A percentile compares a stretch with the other conserved stretches of the same genome.
These are phyloP conservation scores for Caenorhabditis wallacei DNA, from an alignment of 2,888 invertebrate species.

Conservation along the genomic window DNA sequence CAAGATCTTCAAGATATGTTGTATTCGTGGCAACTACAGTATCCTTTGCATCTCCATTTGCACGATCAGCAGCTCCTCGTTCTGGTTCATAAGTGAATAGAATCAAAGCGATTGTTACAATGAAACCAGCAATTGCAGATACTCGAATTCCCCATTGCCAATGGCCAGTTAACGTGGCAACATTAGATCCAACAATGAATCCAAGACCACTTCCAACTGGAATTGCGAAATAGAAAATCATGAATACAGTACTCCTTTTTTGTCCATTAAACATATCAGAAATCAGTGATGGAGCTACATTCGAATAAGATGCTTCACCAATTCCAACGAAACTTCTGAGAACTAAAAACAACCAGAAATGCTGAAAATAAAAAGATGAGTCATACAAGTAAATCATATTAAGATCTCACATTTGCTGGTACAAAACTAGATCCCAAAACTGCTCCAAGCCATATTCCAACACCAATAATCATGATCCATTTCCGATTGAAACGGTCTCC, in stretches of 20 bases:
- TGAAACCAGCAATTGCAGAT: conserved; percentile 86
- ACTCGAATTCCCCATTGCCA: conserved; percentile 96
- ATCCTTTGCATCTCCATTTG: conserved; percentile 38
- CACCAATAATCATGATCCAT: conserved; percentile 93
- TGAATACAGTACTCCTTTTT: conserved; percentile 92
- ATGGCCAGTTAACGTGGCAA: conserved; percentile 87
- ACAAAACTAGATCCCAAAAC: conserved; percentile 94
- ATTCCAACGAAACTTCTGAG: conserved; percentile 95
- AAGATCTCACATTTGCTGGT: conserved; percentile 85
- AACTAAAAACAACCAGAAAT: conserved; percentile 89
- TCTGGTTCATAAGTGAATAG: conserved; percentile 79
- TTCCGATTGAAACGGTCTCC: conserved; percentile 96
- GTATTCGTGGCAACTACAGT: conserved; percentile 30
- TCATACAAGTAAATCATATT: neutral
- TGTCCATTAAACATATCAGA: conserved; percentile 92
- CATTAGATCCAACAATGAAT: conserved; percentile 95
- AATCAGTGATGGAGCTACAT: conserved; percentile 98
- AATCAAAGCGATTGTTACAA: conserved; percentile 65
- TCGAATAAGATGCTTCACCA: conserved; percentile 98
- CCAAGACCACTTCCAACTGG: conserved; percentile 93
- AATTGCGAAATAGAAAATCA: conserved; percentile 97
- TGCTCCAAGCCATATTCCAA: conserved; percentile 94
- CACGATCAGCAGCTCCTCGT: conserved; percentile 76
- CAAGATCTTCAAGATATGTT: conserved; percentile 60
- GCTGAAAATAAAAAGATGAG: conserved; percentile 84